Percentiles rank a stretch among this genome's conserved stretches.
Evolutionary conservation across 2,113 vertebrate genomes (phyloP).

Genomic region (Megaceryle torquata): DNA sequence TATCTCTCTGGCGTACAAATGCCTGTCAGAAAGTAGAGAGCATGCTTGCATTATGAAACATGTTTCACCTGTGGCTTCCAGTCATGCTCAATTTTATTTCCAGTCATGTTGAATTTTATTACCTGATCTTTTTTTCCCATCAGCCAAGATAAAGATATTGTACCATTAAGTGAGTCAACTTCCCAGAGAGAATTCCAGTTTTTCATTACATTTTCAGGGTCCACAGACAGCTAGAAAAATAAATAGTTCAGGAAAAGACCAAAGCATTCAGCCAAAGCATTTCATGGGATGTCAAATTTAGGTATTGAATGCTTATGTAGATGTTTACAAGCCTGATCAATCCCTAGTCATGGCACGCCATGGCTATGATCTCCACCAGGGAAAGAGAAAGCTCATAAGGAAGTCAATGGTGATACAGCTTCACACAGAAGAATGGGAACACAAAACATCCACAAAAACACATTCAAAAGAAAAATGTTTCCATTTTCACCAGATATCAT

Average conservation of each 20-base stretch:
- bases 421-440: not conserved
- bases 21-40: not conserved
- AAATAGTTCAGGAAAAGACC: not conserved
- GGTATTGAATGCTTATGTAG: not conserved
- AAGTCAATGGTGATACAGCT: not conserved
- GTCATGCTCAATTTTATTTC: conserved; percentile 10
- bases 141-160: not conserved
- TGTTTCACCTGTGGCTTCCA: not conserved
- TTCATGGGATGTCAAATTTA: not conserved
- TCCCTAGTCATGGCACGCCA: not conserved
- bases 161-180: not conserved
- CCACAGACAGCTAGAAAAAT: not conserved
- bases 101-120: not conserved
- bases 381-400: not conserved
- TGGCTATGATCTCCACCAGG: not conserved
- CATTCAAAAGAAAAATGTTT: not conserved
- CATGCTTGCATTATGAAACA: not conserved
- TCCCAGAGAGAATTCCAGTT: not conserved
- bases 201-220: not conserved
- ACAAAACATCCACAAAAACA: not conserved
- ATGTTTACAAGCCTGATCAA: not conserved
- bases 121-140: not conserved
- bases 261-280: not conserved
- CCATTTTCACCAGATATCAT: not conserved
- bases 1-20: not conserved